These are phyloP conservation scores for Hycleus cichorii DNA, from an alignment of 1,140 invertebrate genomes.

Conservation along the genomic window DNA sequence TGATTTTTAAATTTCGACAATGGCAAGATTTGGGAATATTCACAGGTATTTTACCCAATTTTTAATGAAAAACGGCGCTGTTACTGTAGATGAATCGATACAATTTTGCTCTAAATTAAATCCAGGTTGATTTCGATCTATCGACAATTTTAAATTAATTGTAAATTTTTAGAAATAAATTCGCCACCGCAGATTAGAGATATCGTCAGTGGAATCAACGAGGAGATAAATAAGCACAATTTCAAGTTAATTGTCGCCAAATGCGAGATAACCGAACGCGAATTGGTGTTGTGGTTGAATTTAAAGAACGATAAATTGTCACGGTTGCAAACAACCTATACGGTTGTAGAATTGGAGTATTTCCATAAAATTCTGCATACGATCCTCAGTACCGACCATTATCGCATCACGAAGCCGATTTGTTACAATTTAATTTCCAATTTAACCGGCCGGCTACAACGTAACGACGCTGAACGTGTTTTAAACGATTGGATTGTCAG, in stretches of 20 bases:
- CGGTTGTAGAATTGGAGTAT: slow-evolving; percentile 28
- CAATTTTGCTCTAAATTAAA: no score
- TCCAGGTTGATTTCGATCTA: no score
- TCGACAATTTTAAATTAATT: no score
- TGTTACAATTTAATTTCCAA: slow-evolving; percentile 30
- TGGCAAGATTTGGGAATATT: no score
- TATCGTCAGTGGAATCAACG: slow-evolving; percentile 17
- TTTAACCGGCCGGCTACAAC: slow-evolving; percentile 17
- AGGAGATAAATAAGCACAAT: slow-evolving; percentile 24
- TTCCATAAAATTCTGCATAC: slow-evolving; percentile 30
- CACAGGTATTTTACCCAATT: no score
- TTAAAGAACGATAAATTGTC: slow-evolving; percentile 28
- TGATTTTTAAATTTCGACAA: no score
- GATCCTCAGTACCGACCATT: slow-evolving; percentile 22
- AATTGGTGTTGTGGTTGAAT: slow-evolving; percentile 27
- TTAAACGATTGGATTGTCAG: slow-evolving; percentile 25
- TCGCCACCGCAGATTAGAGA: no score
- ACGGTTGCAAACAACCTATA: slow-evolving; percentile 23
- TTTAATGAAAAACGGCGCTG: no score
- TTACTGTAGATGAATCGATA: no score
- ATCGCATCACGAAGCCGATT: slow-evolving; percentile 6
- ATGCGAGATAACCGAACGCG: slow-evolving; percentile 29
- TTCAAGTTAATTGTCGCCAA: slow-evolving; percentile 26
- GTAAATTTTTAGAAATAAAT: no score
- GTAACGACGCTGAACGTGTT: slow-evolving; percentile 25